phyloP scores from a whole-genome alignment of 2,888 invertebrate genomes.

The Gerris lacustris region DNA sequence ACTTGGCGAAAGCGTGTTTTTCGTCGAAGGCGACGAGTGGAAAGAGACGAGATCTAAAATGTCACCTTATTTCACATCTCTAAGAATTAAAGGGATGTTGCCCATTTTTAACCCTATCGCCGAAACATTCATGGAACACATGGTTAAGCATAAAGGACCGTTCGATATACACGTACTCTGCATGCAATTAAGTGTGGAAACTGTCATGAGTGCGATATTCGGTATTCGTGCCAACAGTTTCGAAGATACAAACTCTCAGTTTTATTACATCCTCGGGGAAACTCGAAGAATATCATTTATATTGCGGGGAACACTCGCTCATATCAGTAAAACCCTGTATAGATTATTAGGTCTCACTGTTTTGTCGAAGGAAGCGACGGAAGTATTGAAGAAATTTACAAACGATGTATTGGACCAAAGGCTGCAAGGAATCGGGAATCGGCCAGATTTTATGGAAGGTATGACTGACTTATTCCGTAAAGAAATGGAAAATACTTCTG shows the following conservation, averaged over 20 bases:
- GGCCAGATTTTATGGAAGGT: background rate
- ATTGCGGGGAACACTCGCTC: background rate
- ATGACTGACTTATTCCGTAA: background rate
- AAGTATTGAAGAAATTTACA: background rate
- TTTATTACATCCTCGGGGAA: background rate
- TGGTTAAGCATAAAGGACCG: background rate
- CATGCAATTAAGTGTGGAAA: background rate
- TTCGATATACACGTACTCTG: background rate
- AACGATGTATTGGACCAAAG: background rate
- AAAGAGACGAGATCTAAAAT: background rate
- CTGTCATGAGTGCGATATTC: background rate
- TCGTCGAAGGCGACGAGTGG: background rate
- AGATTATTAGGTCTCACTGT: background rate
- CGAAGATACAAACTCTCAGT: background rate
- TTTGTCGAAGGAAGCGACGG: background rate
- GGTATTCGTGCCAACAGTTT: background rate
- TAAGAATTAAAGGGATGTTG: background rate
- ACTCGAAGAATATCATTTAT: background rate
- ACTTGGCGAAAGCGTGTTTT: background rate
- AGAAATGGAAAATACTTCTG: background rate
- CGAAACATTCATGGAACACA: background rate
- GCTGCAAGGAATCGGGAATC: background rate
- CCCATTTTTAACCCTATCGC: background rate
- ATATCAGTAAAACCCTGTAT: background rate
- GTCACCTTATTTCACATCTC: background rate